These are phyloP conservation scores for Hyles lineata DNA, from an alignment of 2,888 invertebrate genomes.

Conservation along the genomic window DNA sequence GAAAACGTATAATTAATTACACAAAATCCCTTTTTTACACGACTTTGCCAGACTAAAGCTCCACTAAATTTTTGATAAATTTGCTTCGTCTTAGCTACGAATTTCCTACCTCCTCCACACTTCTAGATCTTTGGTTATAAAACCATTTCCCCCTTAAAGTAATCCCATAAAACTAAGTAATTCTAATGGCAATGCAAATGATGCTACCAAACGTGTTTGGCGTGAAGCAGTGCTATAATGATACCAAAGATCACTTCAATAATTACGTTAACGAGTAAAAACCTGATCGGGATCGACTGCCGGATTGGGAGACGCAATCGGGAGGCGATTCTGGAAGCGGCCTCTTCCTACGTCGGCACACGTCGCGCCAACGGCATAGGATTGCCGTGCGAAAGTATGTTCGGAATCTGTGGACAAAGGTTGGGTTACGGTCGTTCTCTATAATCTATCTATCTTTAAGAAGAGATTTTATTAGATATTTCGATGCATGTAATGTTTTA, in stretches of 20 bases:
- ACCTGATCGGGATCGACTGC: conserved; percentile 86
- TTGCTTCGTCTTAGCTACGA: too few relatives aligned
- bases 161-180: not conserved
- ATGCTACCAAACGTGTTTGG: conserved; percentile 21
- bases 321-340: conserved; percentile 80
- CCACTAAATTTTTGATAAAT: too few relatives aligned
- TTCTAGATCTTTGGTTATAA: too few relatives aligned
- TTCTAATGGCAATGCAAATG: conserved; percentile 9
- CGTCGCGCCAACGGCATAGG: conserved; percentile 85
- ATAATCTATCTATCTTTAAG: too few relatives aligned
- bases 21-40: too few relatives aligned
- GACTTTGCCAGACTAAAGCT: too few relatives aligned
- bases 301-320: conserved; percentile 81
- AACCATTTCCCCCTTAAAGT: not conserved
- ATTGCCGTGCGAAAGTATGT: conserved; percentile 89
- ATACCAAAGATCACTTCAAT: conserved; percentile 74
- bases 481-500: too few relatives aligned
- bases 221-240: conserved; percentile 49
- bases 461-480: too few relatives aligned
- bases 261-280: conserved; percentile 86
- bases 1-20: too few relatives aligned
- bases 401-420: conserved; percentile 83
- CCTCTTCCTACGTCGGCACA: conserved; percentile 67
- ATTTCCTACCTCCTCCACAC: too few relatives aligned
- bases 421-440: not conserved